Percentiles rank a stretch among this genome's conserved stretches.
phyloP scores from a whole-genome alignment of 2,113 vertebrate genomes.

The Dendrocopos noguchii region DNA sequence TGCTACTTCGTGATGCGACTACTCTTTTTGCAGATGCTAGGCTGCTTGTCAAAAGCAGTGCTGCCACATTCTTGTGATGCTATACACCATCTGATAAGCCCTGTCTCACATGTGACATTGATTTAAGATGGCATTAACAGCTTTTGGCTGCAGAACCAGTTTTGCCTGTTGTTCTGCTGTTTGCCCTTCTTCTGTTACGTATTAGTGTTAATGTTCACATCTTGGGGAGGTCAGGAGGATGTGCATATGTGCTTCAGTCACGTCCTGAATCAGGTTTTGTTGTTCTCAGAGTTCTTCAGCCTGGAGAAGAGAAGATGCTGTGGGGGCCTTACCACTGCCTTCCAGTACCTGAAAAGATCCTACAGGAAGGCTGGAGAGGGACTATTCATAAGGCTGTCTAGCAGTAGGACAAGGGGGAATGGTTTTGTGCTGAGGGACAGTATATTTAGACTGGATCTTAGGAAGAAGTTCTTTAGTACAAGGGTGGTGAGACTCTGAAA shows the following conservation, averaged over 20 bases:
- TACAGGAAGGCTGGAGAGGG: too few species aligned
- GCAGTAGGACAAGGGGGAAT: too few species aligned
- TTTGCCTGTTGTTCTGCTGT: neutral
- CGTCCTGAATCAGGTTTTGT: neutral
- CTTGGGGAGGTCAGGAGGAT: neutral
- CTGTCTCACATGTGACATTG: rapidly evolving
- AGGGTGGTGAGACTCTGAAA: too few species aligned
- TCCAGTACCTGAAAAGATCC: too few species aligned
- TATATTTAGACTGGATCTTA: too few species aligned
- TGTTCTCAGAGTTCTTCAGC: neutral
- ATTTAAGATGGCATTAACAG: neutral
- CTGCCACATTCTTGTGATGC: neutral
- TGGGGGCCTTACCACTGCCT: too few species aligned
- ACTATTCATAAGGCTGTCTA: too few species aligned
- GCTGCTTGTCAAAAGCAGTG: neutral
- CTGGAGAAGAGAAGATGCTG: too few species aligned
- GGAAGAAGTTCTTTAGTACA: too few species aligned
- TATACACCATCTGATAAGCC: neutral
- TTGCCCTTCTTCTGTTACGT: neutral
- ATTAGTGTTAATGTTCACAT: neutral
- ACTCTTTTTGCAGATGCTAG: neutral
- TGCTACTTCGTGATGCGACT: neutral
- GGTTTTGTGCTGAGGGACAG: too few species aligned
- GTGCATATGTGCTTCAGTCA: neutral
- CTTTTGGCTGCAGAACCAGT: neutral